Percentiles rank a stretch among this genome's conserved stretches.
These are phyloP conservation scores for Oceanites oceanicus DNA, from an alignment of 2,113 vertebrate genomes.

Conservation along the genomic window DNA sequence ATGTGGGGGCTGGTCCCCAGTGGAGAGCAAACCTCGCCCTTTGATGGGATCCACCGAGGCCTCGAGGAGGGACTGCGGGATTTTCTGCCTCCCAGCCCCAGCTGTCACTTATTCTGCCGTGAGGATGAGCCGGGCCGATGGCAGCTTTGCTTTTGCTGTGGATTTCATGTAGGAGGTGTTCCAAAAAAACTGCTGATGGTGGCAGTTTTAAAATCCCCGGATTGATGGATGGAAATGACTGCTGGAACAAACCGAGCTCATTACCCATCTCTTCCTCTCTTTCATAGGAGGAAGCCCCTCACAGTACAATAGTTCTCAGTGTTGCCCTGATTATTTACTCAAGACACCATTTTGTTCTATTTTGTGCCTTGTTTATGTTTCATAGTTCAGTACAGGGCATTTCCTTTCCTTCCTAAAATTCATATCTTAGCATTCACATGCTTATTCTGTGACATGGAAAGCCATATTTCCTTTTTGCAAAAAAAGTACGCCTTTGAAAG, in stretches of 20 bases:
- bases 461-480: neutral
- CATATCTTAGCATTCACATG: neutral
- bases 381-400: neutral
- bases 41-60: neutral
- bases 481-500: neutral
- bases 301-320: neutral
- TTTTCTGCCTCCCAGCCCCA: conserved; percentile 15
- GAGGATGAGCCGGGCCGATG: neutral
- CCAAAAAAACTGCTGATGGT: conserved; percentile 7
- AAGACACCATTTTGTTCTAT: conserved; percentile 3
- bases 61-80: neutral
- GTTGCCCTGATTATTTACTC: conserved; percentile 17
- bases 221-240: neutral
- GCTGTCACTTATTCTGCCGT: neutral
- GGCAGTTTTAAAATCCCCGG: neutral
- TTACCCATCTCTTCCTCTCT: neutral
- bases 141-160: neutral
- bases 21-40: neutral
- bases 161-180: neutral
- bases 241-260: neutral
- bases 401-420: conserved; percentile 19
- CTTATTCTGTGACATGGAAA: neutral
- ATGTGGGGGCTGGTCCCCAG: neutral
- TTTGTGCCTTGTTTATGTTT: conserved; percentile 10
- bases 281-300: neutral